Conservation (phyloP, 2,888 invertebrate genomes). For the Prenolepis imparis region DNA sequence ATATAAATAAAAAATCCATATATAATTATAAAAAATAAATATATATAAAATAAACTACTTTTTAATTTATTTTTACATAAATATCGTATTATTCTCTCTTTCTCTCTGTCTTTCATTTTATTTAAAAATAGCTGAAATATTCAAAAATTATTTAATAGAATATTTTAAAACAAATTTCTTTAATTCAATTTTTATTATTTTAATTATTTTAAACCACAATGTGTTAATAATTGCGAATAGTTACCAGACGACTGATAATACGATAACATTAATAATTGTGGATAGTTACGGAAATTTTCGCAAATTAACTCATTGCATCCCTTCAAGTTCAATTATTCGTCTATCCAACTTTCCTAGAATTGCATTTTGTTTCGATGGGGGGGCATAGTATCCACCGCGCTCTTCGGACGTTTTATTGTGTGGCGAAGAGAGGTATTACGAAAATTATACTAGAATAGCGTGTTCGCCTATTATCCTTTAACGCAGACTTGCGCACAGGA, state of each 20-base stretch:
- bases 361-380: constrained; percentile 49
- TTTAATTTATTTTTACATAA: constrained; percentile 4
- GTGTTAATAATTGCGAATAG: background rate
- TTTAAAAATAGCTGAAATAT: background rate
- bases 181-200: background rate
- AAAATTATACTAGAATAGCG: constrained; percentile 50
- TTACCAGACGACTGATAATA: background rate
- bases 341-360: constrained; percentile 46
- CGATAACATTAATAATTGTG: background rate
- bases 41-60: background rate
- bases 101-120: background rate
- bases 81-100: background rate
- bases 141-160: background rate
- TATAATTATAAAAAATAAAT: background rate
- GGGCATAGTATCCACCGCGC: background rate
- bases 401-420: constrained; percentile 39
- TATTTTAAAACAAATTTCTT: background rate
- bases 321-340: constrained; percentile 40
- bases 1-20: background rate
- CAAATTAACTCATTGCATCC: background rate
- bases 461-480: constrained; percentile 48
- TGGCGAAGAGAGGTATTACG: constrained; percentile 37
- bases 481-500: constrained; percentile 44
- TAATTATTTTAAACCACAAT: background rate
- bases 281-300: constrained; percentile 30